These are phyloP conservation scores for rat (Rattus norvegicus) DNA, from an alignment of 2,113 vertebrate genomes.

Conservation along the genomic window DNA sequence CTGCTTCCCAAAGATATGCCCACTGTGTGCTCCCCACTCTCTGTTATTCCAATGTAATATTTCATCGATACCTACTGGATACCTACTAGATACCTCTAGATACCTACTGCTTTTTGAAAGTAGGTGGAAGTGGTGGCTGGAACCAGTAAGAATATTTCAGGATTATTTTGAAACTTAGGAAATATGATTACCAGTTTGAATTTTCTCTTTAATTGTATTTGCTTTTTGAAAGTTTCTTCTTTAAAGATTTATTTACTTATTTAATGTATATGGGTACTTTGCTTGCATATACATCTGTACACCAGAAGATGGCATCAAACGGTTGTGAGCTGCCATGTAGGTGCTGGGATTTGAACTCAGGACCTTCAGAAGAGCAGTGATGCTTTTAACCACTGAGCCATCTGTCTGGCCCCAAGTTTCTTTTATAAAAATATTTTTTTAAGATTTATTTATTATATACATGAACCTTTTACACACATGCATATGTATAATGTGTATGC, in stretches of 20 bases:
- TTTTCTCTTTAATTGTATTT: constrained; percentile 8
- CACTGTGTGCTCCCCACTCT: background rate
- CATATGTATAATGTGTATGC: background rate
- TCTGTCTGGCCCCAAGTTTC: background rate
- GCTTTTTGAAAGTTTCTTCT: background rate
- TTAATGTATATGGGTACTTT: background rate
- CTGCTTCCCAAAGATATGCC: background rate
- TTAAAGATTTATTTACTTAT: background rate
- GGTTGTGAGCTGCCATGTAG: background rate
- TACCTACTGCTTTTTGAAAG: background rate
- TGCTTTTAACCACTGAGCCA: no score
- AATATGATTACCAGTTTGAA: background rate
- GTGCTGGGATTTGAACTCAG: background rate
- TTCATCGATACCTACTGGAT: background rate
- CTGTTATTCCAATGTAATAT: background rate
- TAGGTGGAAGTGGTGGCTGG: background rate
- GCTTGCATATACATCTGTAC: background rate
- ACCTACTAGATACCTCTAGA: no score
- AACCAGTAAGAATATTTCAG: background rate
- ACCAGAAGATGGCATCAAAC: background rate
- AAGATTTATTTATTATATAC: background rate
- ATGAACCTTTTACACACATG: background rate
- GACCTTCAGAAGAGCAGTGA: background rate
- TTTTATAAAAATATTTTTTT: background rate
- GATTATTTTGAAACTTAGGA: constrained; percentile 31